Percentiles rank a stretch among this genome's conserved stretches.
phyloP scores from a whole-genome alignment of 2,888 invertebrate species.

The Chrysomela aeneicollis region DNA sequence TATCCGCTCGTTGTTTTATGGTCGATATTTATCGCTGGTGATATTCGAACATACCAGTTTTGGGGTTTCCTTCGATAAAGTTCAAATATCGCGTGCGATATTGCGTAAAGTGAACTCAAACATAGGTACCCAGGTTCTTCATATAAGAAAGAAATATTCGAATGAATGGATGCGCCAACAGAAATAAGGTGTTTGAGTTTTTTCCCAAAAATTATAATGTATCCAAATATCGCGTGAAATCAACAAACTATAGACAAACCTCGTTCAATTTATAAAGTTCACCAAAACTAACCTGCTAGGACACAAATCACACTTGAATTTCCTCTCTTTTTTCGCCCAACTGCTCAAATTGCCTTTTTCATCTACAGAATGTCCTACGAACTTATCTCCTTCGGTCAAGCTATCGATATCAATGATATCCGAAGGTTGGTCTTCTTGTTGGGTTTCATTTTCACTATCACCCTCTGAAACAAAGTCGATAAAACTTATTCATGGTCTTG shows the following conservation, averaged over 20 bases:
- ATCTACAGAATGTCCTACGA: constrained; percentile 30
- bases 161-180: too few species aligned
- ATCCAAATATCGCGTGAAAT: too few species aligned
- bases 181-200: too few species aligned
- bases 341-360: constrained; percentile 36
- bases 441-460: constrained; percentile 14
- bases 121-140: too few species aligned
- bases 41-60: too few species aligned
- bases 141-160: too few species aligned
- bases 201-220: too few species aligned
- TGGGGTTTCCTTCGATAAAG: too few species aligned
- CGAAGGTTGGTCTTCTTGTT: constrained; percentile 7
- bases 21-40: too few species aligned
- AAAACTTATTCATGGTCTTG: neutral
- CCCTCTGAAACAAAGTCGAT: constrained; percentile 26
- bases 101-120: too few species aligned
- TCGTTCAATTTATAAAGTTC: neutral
- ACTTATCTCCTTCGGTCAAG: constrained; percentile 20
- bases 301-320: constrained; percentile 55
- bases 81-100: too few species aligned
- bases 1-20: too few species aligned
- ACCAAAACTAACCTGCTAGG: constrained; percentile 48
- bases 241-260: neutral
- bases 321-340: constrained; percentile 53
- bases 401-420: constrained; percentile 14